phyloP scores from a whole-genome alignment of 2,797 vertebrate species.

The Micropoecilia bifurca region DNA sequence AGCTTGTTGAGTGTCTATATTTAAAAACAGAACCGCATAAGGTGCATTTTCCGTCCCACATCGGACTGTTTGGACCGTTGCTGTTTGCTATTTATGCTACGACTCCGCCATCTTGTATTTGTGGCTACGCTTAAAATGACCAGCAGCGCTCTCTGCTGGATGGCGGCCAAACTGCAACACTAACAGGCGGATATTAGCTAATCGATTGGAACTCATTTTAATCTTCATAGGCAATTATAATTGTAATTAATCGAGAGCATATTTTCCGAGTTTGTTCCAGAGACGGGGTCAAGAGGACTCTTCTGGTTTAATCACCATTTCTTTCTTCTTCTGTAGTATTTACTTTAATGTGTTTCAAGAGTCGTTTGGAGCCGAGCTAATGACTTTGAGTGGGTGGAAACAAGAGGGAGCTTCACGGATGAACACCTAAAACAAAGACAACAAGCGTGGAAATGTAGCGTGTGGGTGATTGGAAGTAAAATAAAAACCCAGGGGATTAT shows the following conservation, averaged over 20 bases:
- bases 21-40: no score
- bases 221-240: no score
- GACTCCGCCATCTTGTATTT: no score
- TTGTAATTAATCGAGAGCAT: background rate
- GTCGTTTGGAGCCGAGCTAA: slow-evolving; percentile 18
- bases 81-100: no score
- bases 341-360: slow-evolving; percentile 13
- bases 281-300: background rate
- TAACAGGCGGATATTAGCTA: no score
- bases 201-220: no score
- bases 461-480: slow-evolving; percentile 27
- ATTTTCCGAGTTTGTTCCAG: slow-evolving; percentile 2
- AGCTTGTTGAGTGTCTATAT: no score
- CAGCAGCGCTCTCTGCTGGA: no score
- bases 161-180: no score
- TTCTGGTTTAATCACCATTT: slow-evolving; percentile 31
- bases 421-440: slow-evolving; percentile 10
- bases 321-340: slow-evolving; percentile 8
- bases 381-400: slow-evolving; percentile 39
- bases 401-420: slow-evolving; percentile 6
- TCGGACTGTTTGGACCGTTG: no score
- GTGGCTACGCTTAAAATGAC: no score
- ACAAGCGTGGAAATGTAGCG: background rate
- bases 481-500: background rate
- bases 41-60: no score